Percentiles rank a stretch among this genome's conserved stretches.
Evolutionary conservation across 2,113 vertebrate genomes (phyloP).

Genomic region (Microtus pennsylvanicus): DNA sequence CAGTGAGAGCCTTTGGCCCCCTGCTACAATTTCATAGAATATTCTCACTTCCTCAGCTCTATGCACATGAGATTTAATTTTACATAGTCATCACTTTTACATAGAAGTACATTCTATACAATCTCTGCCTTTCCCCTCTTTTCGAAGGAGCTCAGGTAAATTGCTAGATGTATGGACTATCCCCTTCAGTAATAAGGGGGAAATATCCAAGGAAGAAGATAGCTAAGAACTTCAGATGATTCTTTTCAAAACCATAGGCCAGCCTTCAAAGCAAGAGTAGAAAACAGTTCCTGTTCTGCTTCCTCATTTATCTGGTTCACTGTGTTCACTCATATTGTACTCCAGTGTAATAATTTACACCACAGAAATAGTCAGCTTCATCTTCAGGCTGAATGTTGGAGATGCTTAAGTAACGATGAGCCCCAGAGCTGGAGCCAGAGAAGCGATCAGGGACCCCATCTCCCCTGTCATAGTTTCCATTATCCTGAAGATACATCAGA

Average conservation of each 20-base stretch:
- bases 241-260: neutral
- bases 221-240: neutral
- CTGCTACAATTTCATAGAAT: too few relatives aligned
- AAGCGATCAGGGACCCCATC: neutral
- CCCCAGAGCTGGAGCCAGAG: neutral
- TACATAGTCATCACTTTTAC: too few relatives aligned
- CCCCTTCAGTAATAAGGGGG: neutral
- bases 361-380: neutral
- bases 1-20: too few relatives aligned
- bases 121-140: too few relatives aligned
- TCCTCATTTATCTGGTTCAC: neutral
- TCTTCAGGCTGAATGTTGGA: neutral
- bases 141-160: too few relatives aligned
- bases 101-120: too few relatives aligned
- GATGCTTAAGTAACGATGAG: neutral
- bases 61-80: too few relatives aligned
- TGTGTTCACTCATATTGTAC: neutral
- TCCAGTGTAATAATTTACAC: neutral
- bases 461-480: neutral
- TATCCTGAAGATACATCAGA: rapidly evolving
- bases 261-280: neutral
- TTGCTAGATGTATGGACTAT: too few relatives aligned
- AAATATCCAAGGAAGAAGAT: neutral
- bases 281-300: neutral
- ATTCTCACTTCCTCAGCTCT: too few relatives aligned